Base-by-base conservation (phyloP, 2,888 invertebrate genomes). In the Pseudeuparius sepicola region DNA sequence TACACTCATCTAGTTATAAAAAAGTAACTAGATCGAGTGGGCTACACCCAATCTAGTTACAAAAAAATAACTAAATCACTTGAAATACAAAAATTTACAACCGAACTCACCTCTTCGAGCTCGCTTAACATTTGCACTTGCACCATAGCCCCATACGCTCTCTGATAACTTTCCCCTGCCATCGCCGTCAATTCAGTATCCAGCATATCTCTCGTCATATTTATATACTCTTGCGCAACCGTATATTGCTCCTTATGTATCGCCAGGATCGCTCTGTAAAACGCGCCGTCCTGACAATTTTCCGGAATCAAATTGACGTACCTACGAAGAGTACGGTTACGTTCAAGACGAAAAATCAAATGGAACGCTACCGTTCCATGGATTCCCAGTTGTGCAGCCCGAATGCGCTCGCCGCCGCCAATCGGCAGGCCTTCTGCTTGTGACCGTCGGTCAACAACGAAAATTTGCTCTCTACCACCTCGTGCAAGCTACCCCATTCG, bases 181-280 rank as follows among this genome's bases (percentile, higher is more conserved):
- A 97, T 90, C 0, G 97, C 90, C 0, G 97, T 96, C 37, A 99
- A 63, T 56, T 98, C 97, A 0, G 92, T 92, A 56, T 98, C 98
- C 20, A 98, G 66, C 37, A 97, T 67, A 57, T 96, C 90, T 7
- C 98, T 71, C 0, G 96, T 89, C 52, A 82, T 85, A 55, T 96
- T 92, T 36, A 98, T 93, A 43, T 82, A 76, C 52, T 80, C 68
- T 54, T 79, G 49, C 4, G 50, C 50, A 10, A 46, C 40, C 20
- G 42, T 45, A 46, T 71, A 89, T 45, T 85, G 76, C 20, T 75
- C 78, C 40, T 81, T 76, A 51, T 90, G 88, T 14, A 97, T 86
- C 10, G 84, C 82, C 7, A 97, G 66, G 3, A 98, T 90, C 0
- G 97, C 94, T 36, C 94, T 68, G 55, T 93, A 93, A 61, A 96